Evolutionary conservation across 2,113 vertebrate genomes (phyloP).

Genomic region (Neomonachus schauinslandi): DNA sequence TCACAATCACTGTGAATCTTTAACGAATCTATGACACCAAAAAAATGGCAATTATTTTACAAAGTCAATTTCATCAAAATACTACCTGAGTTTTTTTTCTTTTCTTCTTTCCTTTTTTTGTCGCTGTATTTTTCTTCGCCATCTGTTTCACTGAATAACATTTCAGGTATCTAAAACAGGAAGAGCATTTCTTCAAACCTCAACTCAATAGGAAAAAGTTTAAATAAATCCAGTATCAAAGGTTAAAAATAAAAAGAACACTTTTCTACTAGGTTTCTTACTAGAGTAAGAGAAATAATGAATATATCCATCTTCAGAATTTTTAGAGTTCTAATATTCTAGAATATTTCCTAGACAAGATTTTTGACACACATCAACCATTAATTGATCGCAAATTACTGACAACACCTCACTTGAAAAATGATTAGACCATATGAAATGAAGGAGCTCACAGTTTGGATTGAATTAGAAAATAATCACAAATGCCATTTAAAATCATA

Average conservation of each 20-base stretch:
- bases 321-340: too few species aligned
- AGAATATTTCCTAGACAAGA: background rate
- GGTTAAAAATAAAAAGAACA: background rate
- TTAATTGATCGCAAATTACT: background rate
- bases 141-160: slow-evolving; percentile 89
- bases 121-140: slow-evolving; percentile 83
- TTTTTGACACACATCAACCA: background rate
- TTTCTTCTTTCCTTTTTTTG: slow-evolving; percentile 67
- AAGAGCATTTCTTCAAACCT: slow-evolving; percentile 1
- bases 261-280: slow-evolving; percentile 42
- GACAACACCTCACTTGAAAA: background rate
- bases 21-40: background rate
- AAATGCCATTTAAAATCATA: background rate
- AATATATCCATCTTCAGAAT: background rate
- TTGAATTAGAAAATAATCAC: slow-evolving; percentile 26
- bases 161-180: slow-evolving; percentile 93
- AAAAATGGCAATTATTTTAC: background rate
- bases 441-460: background rate
- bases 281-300: background rate
- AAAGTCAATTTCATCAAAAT: slow-evolving; percentile 31
- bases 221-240: slow-evolving; percentile 1
- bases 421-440: background rate
- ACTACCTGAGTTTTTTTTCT: slow-evolving; percentile 60
- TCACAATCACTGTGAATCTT: background rate
- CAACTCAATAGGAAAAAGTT: slow-evolving; percentile 18